Conservation (phyloP, 2,888 invertebrate genomes). For the Temnothorax rugatulus region DNA sequence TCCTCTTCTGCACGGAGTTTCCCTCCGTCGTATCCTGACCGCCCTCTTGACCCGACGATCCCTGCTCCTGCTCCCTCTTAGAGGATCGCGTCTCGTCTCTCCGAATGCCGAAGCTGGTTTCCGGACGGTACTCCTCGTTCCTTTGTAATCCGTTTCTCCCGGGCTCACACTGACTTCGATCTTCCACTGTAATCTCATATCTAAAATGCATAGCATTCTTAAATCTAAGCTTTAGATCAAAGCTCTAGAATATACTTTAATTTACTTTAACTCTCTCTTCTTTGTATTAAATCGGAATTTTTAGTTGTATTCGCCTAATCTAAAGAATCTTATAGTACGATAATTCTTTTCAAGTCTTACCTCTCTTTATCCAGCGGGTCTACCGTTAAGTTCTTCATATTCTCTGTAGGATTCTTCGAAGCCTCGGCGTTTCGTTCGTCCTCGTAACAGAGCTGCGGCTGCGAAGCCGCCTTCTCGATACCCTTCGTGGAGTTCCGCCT, state of each 20-base stretch:
- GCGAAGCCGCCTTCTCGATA: slow-evolving; percentile 88
- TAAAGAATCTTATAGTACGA: not conserved
- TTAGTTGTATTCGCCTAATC: not conserved
- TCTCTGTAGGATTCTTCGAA: slow-evolving; percentile 74
- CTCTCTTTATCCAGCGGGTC: slow-evolving; percentile 78
- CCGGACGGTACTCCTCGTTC: slow-evolving; percentile 81
- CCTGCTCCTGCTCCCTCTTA: slow-evolving; percentile 76
- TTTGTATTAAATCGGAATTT: not conserved
- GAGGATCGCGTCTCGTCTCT: slow-evolving; percentile 79
- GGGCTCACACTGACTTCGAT: slow-evolving; percentile 74
- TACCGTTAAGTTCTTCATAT: slow-evolving; percentile 70
- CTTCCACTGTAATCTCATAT: slow-evolving; percentile 83
- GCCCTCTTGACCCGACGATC: slow-evolving; percentile 61
- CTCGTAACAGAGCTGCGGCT: slow-evolving; percentile 89
- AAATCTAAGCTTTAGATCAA: not conserved
- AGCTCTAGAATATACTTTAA: not conserved
- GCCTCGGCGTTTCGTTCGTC: slow-evolving; percentile 83
- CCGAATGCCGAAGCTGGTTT: slow-evolving; percentile 83
- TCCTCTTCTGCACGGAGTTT: slow-evolving; percentile 78
- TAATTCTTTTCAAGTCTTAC: slow-evolving; percentile 1
- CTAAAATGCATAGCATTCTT: slow-evolving; percentile 44
- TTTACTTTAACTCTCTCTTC: not conserved
- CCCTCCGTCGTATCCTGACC: slow-evolving; percentile 60
- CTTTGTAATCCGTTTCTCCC: slow-evolving; percentile 79
- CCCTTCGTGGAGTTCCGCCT: slow-evolving; percentile 80